Conservation (phyloP, 2,797 vertebrate genomes). For the Thaleichthys pacificus region DNA sequence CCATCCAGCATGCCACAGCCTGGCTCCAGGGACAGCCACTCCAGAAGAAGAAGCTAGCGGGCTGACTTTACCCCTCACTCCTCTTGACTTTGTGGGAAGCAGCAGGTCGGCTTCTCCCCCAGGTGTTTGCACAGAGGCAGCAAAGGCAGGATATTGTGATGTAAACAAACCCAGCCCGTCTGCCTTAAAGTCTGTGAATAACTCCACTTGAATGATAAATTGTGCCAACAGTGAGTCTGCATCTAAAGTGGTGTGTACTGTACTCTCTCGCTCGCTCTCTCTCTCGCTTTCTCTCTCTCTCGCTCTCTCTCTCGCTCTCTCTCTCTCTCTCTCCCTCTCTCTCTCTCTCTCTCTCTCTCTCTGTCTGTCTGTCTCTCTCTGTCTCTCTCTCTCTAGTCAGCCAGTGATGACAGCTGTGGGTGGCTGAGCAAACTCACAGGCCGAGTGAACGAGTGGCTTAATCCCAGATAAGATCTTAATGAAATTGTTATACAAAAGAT, state of each 20-base stretch:
- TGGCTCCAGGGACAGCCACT: conserved; percentile 22
- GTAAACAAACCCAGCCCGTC: conserved; percentile 38
- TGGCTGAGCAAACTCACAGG: conserved; percentile 40
- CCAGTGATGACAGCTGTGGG: conserved; percentile 41
- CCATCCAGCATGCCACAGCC: conserved; percentile 30
- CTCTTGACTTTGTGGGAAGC: conserved; percentile 31
- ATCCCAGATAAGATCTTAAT: conserved; percentile 70
- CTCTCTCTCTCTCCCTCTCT: too few relatives aligned
- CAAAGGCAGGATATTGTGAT: conserved; percentile 17
- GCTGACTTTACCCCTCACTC: conserved; percentile 23
- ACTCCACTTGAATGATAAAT: conserved; percentile 4
- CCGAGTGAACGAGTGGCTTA: conserved; percentile 53
- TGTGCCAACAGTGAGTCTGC: neutral
- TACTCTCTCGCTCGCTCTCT: neutral
- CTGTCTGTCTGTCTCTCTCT: neutral
- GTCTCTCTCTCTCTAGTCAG: conserved; percentile 10
- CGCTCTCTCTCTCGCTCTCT: neutral
- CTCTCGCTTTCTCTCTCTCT: neutral
- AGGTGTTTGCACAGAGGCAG: conserved; percentile 12
- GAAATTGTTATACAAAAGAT: conserved; percentile 62
- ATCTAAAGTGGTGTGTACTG: neutral
- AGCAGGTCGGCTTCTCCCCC: conserved; percentile 10
- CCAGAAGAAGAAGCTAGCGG: conserved; percentile 31
- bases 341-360: neutral
- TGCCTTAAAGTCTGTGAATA: conserved; percentile 8